Base-by-base conservation (phyloP, 2,888 invertebrate species). In the Adelognathus sp. region DNA sequence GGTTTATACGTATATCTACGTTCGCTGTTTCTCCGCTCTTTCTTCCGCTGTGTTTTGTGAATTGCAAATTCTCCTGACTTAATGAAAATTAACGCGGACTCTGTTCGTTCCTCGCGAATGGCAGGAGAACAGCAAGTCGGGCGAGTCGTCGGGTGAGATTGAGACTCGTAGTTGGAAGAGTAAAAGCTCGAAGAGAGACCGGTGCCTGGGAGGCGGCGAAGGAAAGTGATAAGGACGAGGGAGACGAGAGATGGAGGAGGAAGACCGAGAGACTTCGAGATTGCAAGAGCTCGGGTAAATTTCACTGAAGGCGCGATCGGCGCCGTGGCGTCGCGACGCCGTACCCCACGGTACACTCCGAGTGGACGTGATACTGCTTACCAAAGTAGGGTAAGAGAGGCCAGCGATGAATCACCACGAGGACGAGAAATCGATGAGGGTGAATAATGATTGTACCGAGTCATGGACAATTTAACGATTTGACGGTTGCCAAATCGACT, bases 261-360 rank as follows among this genome's bases (percentile, higher is more conserved):
- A n/a, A n/a, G n/a, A n/a, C n/a, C 24, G 58, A 36, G 16, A 61
- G 66, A 71, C 61, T 31, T 33, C 50, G 69, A 41, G 69, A 60
- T 70, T 74, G 56, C 56, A 31, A 0, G 31, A 54, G 54, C 54
- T 50, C 36, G 33, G 14, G 14, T 21, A 46, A 44, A 27, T 63
- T 64, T 18, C 50, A 21, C n/a, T 36, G 27, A 58, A 69, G 56
- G 73, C 56, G 24, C 60, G 36, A 69, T 64, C 36, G 54, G 79
- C 79, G 79, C 79, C 79, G 36, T 24, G 41, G 50, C 52, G 79
- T 79, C 79, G 79, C 79, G 79, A 70, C 78, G 74, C 73, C 71
- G 54, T 71, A 67, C 79, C 39, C 50, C 54, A 29, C 4, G 31
- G 50, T 36, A 9, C 46, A 24, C 18, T 3, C 18, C 31, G 11